These are phyloP conservation scores for Copidosoma floridanum DNA, from an alignment of 1,140 invertebrate genomes.

Conservation along the genomic window DNA sequence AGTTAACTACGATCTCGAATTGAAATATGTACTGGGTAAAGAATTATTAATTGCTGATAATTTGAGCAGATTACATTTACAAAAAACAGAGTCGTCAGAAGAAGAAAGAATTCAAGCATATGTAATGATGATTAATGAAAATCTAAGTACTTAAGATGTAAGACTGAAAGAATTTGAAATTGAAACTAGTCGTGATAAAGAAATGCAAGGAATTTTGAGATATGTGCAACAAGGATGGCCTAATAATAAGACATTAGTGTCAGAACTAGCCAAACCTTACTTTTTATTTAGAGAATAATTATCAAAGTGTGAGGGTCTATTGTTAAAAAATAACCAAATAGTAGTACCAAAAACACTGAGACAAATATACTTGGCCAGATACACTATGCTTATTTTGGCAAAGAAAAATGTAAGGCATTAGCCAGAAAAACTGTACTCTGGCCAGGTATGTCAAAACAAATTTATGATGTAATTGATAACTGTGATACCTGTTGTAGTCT, in stretches of 20 bases:
- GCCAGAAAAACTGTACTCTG: slow-evolving; percentile 50
- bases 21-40: slow-evolving; percentile 51
- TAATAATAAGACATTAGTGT: slow-evolving; percentile 19
- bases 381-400: slow-evolving; percentile 40
- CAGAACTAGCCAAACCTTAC: slow-evolving; percentile 30
- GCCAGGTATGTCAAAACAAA: slow-evolving; percentile 52
- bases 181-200: not conserved
- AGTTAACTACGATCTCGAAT: slow-evolving; percentile 46
- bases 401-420: slow-evolving; percentile 38
- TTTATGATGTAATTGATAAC: slow-evolving; percentile 46
- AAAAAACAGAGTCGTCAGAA: not conserved
- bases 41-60: slow-evolving; percentile 51
- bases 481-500: slow-evolving; percentile 47
- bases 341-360: slow-evolving; percentile 23
- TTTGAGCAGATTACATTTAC: slow-evolving; percentile 40
- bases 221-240: slow-evolving; percentile 28
- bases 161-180: not conserved
- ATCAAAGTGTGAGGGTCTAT: slow-evolving; percentile 30
- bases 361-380: slow-evolving; percentile 19
- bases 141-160: not conserved
- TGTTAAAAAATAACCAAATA: slow-evolving; percentile 35
- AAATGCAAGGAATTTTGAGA: slow-evolving; percentile 14
- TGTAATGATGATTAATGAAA: not conserved
- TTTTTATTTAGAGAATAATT: slow-evolving; percentile 30
- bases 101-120: slow-evolving; percentile 5